Base-by-base conservation (phyloP, 1,140 invertebrate species). In the Drosophila tristis region DNA sequence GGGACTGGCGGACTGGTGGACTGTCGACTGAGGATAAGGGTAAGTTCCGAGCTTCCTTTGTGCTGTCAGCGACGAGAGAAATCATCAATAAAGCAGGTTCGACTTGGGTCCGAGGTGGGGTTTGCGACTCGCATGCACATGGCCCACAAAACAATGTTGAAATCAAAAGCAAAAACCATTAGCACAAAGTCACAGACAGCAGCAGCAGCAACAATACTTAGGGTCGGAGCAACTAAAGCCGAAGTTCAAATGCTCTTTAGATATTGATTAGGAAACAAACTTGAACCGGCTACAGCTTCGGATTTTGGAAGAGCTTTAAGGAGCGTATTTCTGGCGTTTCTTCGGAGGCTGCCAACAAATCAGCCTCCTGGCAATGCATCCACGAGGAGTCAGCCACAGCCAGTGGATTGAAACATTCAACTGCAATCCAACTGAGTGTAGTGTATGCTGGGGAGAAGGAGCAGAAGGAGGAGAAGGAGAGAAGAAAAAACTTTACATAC, bases 161-260 rank as follows among this genome's bases (percentile, higher is more conserved):
- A 87, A 89, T 89, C 72, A 82, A 77, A 67, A 62, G 75, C 66
- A 79, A 82, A 72, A 82, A 84, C 84, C 84, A 87, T 89, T 87
- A 87, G 84, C 84, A 84, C 84, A 87, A 76, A 70, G 68, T 44
- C 63, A 51, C 76, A 66, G 71, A 87, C 78, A 76, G 63, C 58
- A 67, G 63, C 58, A 67, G 29, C 53, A 54, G 78, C 62, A 81
- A 87, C 50, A 74, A 68, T 31, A 48, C 53, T 48, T 62, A 56
- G 25, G 25, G 45, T 9, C 9, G 6, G 7, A 0, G 2, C 0
- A 7, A 31, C 29, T 47, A 25, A 20, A 3, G 16, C 23, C 72
- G 72, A 66, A 49, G 15, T 16, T 13, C 0, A 25, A n/a, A 74
- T 59, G n/a, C 67, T 42, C 62, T 71, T 71, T 8, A 0, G 29